Conservation (phyloP, 2,113 vertebrate genomes). For the Riparia riparia region DNA sequence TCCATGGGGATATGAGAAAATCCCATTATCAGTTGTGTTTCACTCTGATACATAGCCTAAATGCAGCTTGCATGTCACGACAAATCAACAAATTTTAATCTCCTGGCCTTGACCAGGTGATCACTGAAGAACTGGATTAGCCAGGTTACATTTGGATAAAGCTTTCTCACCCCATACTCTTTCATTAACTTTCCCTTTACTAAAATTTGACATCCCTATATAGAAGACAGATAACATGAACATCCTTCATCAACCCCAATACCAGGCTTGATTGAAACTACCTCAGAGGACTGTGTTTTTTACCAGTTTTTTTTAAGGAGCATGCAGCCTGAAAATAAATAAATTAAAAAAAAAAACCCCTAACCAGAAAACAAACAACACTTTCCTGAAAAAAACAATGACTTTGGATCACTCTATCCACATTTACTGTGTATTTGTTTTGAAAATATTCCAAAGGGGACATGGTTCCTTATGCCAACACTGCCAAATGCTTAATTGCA, state of each 20-base stretch:
- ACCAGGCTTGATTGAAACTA: neutral
- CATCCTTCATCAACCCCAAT: neutral
- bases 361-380: neutral
- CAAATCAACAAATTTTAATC: neutral
- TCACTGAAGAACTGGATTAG: neutral
- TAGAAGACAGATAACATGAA: accelerated
- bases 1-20: neutral
- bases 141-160: neutral
- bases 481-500: constrained; percentile 52
- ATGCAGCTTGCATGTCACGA: neutral
- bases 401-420: neutral
- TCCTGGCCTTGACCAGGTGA: neutral
- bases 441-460: constrained; percentile 46
- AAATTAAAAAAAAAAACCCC: neutral
- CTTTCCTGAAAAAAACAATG: neutral
- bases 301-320: neutral
- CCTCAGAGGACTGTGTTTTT: neutral
- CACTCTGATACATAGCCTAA: neutral
- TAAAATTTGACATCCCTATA: neutral
- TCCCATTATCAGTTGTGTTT: neutral
- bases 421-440: constrained; percentile 23
- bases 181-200: neutral
- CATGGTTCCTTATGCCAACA: constrained; percentile 3
- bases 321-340: neutral
- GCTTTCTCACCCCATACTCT: neutral